Percentiles rank a stretch among this genome's conserved stretches.
These are phyloP conservation scores for Trichomalopsis sarcophagae DNA, from an alignment of 1,140 invertebrate species.

Conservation along the genomic window DNA sequence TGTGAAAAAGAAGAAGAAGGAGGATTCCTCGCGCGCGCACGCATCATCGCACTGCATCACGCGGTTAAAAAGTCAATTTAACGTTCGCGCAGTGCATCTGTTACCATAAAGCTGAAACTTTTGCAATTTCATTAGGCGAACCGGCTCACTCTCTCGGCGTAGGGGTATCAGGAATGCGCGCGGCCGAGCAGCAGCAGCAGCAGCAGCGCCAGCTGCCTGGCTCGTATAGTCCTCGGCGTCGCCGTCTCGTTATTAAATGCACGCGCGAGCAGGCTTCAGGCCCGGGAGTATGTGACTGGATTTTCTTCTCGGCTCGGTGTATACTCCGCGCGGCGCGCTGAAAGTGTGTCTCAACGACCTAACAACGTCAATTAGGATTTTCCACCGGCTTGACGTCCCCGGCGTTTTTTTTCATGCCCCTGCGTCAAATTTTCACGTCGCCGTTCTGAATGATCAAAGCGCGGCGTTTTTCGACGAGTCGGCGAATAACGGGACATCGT, in stretches of 20 bases:
- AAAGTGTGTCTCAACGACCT: background rate
- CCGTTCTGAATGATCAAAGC: background rate
- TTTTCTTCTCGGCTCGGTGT: conserved; percentile 9
- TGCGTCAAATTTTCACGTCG: background rate
- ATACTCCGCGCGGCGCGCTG: background rate
- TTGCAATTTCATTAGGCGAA: conserved; percentile 46
- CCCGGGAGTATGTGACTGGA: conserved; percentile 32
- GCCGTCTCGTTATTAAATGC: conserved; percentile 40
- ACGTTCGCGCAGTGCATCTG: conserved; percentile 37
- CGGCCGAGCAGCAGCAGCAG: background rate
- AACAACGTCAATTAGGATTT: conserved; percentile 20
- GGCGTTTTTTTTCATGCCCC: background rate
- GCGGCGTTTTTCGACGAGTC: no score
- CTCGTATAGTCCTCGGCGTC: background rate
- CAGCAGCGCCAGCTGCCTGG: conserved; percentile 29
- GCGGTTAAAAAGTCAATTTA: conserved; percentile 48
- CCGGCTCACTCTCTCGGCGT: background rate
- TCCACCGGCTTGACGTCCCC: background rate
- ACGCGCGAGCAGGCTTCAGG: background rate
- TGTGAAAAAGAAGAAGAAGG: background rate
- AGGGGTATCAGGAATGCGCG: conserved; percentile 31
- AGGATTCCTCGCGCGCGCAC: background rate
- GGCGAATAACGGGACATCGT: no score
- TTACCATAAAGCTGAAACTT: conserved; percentile 43
- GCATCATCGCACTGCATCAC: background rate